Evolutionary conservation across 2,797 vertebrate species (phyloP).

Genomic region (Vultur gryphus): DNA sequence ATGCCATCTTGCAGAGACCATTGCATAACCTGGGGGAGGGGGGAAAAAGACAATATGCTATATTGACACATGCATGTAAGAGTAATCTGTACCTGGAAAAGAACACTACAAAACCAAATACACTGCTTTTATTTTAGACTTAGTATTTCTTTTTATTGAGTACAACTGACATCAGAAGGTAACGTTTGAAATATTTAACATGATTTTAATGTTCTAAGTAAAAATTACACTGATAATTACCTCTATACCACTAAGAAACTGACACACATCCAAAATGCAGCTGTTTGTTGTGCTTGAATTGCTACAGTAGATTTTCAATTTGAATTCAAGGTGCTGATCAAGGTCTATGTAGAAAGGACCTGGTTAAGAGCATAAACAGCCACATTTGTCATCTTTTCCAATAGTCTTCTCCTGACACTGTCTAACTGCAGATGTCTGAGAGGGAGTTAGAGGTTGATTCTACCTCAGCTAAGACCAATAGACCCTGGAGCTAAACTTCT

Average conservation of each 20-base stretch:
- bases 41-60: not conserved
- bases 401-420: not conserved
- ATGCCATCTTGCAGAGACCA: constrained; percentile 97
- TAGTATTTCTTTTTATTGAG: not conserved
- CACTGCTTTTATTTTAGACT: not conserved
- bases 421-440: not conserved
- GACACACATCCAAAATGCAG: not conserved
- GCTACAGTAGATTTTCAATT: not conserved
- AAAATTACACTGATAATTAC: not conserved
- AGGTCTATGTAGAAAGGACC: not conserved
- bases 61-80: not conserved
- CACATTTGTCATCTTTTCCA: not conserved
- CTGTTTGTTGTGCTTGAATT: not conserved
- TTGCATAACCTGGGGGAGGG: constrained; percentile 91
- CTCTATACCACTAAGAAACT: not conserved
- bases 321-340: not conserved
- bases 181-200: not conserved
- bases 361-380: not conserved
- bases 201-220: not conserved
- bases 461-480: not conserved
- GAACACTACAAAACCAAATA: not conserved
- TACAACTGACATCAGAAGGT: not conserved
- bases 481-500: not conserved
- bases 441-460: not conserved
- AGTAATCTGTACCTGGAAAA: not conserved